A percentile compares a stretch with the other conserved stretches of the same genome.
Evolutionary conservation across 2,888 invertebrate species (phyloP).

Genomic region (Erebia palarica): DNA sequence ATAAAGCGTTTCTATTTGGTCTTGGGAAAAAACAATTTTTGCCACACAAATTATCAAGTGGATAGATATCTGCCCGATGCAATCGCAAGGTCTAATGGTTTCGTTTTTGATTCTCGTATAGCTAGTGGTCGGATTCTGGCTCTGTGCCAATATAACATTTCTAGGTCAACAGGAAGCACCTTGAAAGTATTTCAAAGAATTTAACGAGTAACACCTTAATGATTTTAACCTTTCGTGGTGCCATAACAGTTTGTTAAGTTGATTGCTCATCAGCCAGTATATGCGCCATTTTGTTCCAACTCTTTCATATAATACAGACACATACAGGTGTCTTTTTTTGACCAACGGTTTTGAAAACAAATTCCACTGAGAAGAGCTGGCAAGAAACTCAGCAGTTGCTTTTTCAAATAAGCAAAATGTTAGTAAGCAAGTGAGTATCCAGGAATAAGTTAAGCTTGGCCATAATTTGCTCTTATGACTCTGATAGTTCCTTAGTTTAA

Average conservation of each 20-base stretch:
- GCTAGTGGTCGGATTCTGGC: constrained; percentile 1
- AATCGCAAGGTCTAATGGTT: neutral
- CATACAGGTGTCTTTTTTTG: no score
- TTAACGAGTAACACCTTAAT: neutral
- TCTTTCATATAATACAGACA: no score
- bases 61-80: neutral
- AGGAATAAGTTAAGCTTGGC: no score
- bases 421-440: no score
- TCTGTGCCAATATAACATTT: neutral
- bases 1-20: neutral
- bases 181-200: neutral
- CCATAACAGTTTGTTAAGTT: neutral
- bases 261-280: neutral
- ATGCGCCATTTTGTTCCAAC: no score
- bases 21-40: neutral
- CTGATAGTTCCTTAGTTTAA: no score
- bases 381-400: no score
- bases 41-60: neutral
- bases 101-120: neutral
- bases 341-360: no score
- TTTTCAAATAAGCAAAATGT: no score
- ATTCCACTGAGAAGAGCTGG: no score
- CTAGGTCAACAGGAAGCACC: constrained; percentile 12
- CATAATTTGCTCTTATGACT: no score
- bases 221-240: neutral